Percentiles rank a stretch among this genome's conserved stretches.
These are phyloP conservation scores for Crocallis elinguaria DNA, from an alignment of 2,888 invertebrate species.

Conservation along the genomic window DNA sequence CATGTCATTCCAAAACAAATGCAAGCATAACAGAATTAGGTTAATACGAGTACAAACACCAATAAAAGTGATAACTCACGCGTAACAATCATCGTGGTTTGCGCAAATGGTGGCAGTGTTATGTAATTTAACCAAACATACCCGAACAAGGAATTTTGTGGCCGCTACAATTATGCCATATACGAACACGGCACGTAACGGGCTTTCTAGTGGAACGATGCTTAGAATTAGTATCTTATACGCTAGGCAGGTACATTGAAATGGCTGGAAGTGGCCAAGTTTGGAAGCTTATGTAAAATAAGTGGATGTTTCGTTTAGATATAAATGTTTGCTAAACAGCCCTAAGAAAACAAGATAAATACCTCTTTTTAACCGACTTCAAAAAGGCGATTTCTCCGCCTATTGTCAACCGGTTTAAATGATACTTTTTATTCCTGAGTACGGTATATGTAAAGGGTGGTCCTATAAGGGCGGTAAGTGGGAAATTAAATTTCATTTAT, in stretches of 20 bases:
- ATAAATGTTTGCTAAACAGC: no score
- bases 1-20: not conserved
- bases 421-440: no score
- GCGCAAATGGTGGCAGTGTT: slow-evolving; percentile 46
- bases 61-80: slow-evolving; percentile 41
- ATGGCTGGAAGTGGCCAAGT: slow-evolving; percentile 13
- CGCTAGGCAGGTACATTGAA: slow-evolving; percentile 15
- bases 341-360: no score
- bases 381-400: no score
- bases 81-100: slow-evolving; percentile 49
- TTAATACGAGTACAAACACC: slow-evolving; percentile 30
- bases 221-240: slow-evolving; percentile 38
- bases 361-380: no score
- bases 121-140: slow-evolving; percentile 56
- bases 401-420: no score
- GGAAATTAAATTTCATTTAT: no score
- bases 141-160: slow-evolving; percentile 59
- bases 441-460: no score
- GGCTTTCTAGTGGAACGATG: slow-evolving; percentile 34
- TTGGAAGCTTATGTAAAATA: slow-evolving; percentile 11
- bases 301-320: slow-evolving; percentile 7
- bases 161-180: slow-evolving; percentile 51
- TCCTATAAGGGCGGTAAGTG: no score
- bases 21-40: slow-evolving; percentile 18
- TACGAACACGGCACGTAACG: slow-evolving; percentile 42